phyloP scores from a whole-genome alignment of 2,888 invertebrate species.

The Lithophane socia region DNA sequence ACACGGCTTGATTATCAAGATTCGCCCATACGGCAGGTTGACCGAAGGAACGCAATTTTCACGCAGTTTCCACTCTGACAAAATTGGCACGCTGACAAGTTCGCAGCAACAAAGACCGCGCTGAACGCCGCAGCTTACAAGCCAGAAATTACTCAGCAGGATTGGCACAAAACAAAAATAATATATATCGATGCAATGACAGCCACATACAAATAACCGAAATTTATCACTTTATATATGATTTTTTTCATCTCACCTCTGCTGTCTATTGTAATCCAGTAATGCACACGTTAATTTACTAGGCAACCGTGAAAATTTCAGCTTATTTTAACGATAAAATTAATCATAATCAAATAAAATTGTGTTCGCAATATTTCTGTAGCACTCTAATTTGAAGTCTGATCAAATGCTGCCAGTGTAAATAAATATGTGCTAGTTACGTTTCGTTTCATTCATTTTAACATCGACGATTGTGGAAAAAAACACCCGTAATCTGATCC shows the following conservation, averaged over 20 bases:
- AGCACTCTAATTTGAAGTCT: slow-evolving; percentile 68
- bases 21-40: slow-evolving; percentile 35
- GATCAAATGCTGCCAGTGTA: slow-evolving; percentile 46
- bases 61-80: slow-evolving; percentile 30
- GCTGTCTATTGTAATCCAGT: slow-evolving; percentile 40
- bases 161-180: slow-evolving; percentile 74
- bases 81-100: slow-evolving; percentile 68
- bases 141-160: slow-evolving; percentile 78
- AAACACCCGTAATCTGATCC: neutral
- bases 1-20: slow-evolving; percentile 25
- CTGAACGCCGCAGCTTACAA: slow-evolving; percentile 34
- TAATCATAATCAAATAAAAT: slow-evolving; percentile 68
- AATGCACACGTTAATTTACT: slow-evolving; percentile 47
- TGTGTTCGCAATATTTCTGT: slow-evolving; percentile 52
- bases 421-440: slow-evolving; percentile 38
- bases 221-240: slow-evolving; percentile 17
- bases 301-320: slow-evolving; percentile 48
- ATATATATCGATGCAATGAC: slow-evolving; percentile 60
- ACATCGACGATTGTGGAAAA: neutral
- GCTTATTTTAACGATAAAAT: slow-evolving; percentile 63
- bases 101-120: slow-evolving; percentile 54
- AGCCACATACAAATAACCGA: slow-evolving; percentile 43
- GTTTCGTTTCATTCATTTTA: slow-evolving; percentile 45
- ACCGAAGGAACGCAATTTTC: slow-evolving; percentile 38
- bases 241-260: slow-evolving; percentile 56